Base-by-base conservation (phyloP, 2,113 vertebrate species). In the Verasper variegatus region DNA sequence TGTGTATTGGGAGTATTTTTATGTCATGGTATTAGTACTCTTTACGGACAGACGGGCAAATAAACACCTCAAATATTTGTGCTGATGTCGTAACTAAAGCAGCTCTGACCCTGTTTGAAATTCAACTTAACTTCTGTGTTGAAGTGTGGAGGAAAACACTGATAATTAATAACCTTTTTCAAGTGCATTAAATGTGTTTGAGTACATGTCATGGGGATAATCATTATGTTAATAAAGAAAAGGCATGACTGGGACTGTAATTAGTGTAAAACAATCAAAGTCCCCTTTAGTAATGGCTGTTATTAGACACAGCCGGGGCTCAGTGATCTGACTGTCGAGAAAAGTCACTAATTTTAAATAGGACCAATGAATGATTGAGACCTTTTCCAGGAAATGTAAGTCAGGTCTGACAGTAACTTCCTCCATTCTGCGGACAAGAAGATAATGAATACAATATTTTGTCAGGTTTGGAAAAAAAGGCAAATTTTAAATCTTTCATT, bases 261-360 rank as follows among this genome's bases (percentile, higher is more conserved):
- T 68, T 58, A 68, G 40, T 15, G 12, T 23, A 59, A 78, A 62
- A 72, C 52, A 47, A 76, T 13, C n/a, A 56, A 59, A 74, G 21
- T 31, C 24, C 40, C 40, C 66, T 18, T 15, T 6, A 5, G n/a
- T 37, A 8, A 71, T 10, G 21, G 3, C 49, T 24, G 27, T 47
- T 47, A 69, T 83, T 59, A 64, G n/a, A 61, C 59, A 31, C 69
- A 73, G 57, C 59, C 18, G 69, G 69, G 42, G 27, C 4, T 37
- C 52, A 55, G n/a, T 60, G 45, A 9, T 74, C 31, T 2, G 24
- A 45, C 5, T 57, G 24, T 51, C 5, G 27, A 31, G 27, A 1
- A 58, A 52, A 40, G 2, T 49, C 66, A 23, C 23, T 17, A 24
- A 40, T 20, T 66, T 6, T 18, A 56, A 67, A 27, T 10, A 67